Evolutionary conservation across 2,113 vertebrate genomes (phyloP).

Genomic region (Passer domesticus): DNA sequence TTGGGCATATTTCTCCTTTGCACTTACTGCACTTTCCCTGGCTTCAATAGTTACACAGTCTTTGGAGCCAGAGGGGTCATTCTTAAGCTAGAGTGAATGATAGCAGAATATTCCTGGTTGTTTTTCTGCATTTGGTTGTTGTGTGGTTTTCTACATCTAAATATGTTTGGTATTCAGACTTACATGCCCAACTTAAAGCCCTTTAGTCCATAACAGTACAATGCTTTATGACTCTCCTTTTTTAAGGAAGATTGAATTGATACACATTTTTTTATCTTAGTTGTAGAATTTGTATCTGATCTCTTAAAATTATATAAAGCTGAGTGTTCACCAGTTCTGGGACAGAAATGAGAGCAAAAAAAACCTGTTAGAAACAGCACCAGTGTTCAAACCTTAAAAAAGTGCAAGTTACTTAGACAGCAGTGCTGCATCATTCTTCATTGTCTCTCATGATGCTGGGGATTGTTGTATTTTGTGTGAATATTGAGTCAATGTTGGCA

Average conservation of each 20-base stretch:
- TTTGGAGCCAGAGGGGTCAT: neutral
- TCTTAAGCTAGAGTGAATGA: neutral
- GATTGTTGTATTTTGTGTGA: neutral
- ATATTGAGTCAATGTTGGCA: neutral
- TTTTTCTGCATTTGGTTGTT: neutral
- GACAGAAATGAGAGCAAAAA: neutral
- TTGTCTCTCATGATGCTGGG: neutral
- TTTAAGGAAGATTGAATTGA: neutral
- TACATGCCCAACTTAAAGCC: neutral
- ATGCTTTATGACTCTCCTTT: neutral
- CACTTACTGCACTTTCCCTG: neutral
- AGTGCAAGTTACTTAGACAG: neutral
- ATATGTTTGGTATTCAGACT: neutral
- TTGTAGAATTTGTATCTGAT: neutral
- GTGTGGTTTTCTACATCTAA: neutral
- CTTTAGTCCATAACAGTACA: neutral
- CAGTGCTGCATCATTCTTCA: neutral
- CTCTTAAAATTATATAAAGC: neutral
- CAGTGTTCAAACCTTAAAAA: neutral
- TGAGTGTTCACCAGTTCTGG: neutral
- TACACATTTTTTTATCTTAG: neutral
- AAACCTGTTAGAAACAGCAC: neutral
- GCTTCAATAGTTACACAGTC: neutral
- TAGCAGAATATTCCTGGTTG: neutral
- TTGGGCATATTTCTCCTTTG: neutral